These are phyloP conservation scores for Agriotes lineatus DNA, from an alignment of 2,888 invertebrate genomes.

Conservation along the genomic window DNA sequence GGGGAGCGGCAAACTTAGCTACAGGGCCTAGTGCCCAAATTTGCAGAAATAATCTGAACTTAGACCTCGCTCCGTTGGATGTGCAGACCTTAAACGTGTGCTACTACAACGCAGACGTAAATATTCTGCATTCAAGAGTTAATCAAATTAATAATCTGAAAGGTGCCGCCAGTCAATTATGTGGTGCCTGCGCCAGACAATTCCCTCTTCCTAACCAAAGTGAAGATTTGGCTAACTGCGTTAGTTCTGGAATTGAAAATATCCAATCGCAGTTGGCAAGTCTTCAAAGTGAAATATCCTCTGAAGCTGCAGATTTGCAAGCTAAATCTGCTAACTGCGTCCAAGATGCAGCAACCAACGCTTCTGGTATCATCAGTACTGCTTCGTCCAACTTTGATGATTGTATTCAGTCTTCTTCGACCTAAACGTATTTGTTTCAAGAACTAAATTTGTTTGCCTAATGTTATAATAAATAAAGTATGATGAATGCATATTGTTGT, in stretches of 20 bases:
- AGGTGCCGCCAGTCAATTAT: neutral
- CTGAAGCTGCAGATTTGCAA: neutral
- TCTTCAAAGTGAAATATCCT: neutral
- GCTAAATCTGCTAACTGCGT: neutral
- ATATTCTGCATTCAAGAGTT: neutral
- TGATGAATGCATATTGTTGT: no score
- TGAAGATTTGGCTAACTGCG: neutral
- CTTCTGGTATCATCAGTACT: no score
- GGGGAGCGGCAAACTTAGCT: neutral
- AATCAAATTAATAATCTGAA: neutral
- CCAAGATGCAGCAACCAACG: neutral
- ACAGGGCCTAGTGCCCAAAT: neutral
- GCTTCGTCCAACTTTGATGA: no score
- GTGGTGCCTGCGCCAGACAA: neutral
- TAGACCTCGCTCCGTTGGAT: neutral
- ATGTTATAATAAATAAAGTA: no score
- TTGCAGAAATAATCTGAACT: neutral
- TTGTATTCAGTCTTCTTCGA: no score
- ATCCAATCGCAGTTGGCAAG: neutral
- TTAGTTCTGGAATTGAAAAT: neutral
- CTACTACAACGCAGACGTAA: neutral
- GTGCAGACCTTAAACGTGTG: neutral
- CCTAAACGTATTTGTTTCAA: no score
- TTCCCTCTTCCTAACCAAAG: neutral
- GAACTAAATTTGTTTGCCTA: no score